A percentile compares a stretch with the other conserved stretches of the same genome.
These are phyloP conservation scores for Allygus modestus DNA, from an alignment of 2,888 invertebrate genomes.

Conservation along the genomic window DNA sequence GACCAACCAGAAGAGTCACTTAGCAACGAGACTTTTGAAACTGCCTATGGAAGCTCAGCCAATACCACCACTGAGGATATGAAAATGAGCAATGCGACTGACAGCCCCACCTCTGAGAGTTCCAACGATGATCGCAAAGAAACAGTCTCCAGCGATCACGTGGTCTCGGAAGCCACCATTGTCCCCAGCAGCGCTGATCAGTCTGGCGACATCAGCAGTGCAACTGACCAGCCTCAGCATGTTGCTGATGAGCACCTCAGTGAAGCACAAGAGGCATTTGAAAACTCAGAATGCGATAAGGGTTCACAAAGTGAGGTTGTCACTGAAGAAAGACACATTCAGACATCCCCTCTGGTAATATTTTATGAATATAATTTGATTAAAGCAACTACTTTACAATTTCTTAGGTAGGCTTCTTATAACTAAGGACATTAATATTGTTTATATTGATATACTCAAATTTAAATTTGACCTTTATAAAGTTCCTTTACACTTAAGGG, in stretches of 20 bases:
- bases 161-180: background rate
- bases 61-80: background rate
- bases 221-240: background rate
- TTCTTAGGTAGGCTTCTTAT: too few species aligned
- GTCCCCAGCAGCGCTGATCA: background rate
- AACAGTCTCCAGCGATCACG: background rate
- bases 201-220: background rate
- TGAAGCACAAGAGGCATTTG: background rate
- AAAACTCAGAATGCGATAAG: constrained; percentile 18
- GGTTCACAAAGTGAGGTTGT: constrained; percentile 33
- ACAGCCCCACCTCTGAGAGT: background rate
- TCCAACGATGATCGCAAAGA: background rate
- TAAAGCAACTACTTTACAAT: too few species aligned
- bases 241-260: background rate
- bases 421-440: too few species aligned
- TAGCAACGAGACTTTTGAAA: constrained; percentile 35
- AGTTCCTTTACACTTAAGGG: too few species aligned
- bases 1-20: constrained; percentile 12
- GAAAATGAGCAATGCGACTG: background rate
- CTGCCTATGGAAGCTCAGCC: constrained; percentile 2
- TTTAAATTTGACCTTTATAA: too few species aligned
- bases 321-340: constrained; percentile 41
- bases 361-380: background rate
- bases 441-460: too few species aligned
- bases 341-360: constrained; percentile 20